Evolutionary conservation across 2,888 invertebrate genomes (phyloP).

Genomic region (Cephalotes varians): DNA sequence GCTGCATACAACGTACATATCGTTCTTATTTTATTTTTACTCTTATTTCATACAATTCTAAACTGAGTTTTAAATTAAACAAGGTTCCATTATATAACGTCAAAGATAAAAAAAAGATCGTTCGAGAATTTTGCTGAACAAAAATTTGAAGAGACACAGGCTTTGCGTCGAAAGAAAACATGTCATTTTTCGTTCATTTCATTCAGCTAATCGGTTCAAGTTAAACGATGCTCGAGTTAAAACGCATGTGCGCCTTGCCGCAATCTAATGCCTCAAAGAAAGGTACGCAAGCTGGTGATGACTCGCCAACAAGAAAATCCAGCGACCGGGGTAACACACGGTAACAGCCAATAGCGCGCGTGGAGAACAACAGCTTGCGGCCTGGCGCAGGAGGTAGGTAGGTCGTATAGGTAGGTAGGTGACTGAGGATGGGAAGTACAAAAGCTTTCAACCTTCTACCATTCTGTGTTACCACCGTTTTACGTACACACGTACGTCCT

Average conservation of each 20-base stretch:
- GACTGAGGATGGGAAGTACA: constrained; percentile 68
- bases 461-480: constrained; percentile 47
- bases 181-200: neutral
- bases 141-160: neutral
- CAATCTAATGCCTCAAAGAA: constrained; percentile 56
- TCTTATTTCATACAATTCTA: neutral
- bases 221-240: constrained; percentile 13
- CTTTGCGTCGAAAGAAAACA: neutral
- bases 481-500: constrained; percentile 57
- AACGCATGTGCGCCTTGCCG: neutral
- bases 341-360: constrained; percentile 71
- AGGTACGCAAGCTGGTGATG: constrained; percentile 59
- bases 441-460: constrained; percentile 67
- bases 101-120: neutral
- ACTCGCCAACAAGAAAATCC: constrained; percentile 70
- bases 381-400: neutral
- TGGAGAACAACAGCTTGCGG: constrained; percentile 50
- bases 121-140: neutral
- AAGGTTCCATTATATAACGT: neutral
- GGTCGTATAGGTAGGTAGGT: constrained; percentile 41
- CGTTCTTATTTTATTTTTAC: neutral
- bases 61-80: neutral
- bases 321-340: constrained; percentile 57
- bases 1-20: neutral
- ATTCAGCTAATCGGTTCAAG: neutral